phyloP scores from a whole-genome alignment of 2,113 vertebrate species.

The Pseudorasbora parva region DNA sequence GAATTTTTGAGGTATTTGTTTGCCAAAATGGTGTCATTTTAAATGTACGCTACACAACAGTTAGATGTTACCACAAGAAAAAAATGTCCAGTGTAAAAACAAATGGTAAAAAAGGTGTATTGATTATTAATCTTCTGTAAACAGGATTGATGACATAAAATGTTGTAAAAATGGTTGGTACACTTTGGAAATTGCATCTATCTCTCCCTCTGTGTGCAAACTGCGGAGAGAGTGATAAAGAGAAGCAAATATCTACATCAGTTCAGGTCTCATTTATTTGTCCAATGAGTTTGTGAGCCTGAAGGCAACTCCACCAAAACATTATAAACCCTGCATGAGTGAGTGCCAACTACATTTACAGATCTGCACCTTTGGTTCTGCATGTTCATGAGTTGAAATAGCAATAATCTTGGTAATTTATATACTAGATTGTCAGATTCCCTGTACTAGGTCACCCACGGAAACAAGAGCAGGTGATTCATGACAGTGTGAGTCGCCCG shows the following conservation, averaged over 20 bases:
- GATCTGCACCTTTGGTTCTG: not conserved
- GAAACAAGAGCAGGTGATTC: conserved; percentile 13
- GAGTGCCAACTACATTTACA: not conserved
- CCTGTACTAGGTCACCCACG: not conserved
- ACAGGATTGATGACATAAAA: not conserved
- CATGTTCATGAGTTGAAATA: not conserved
- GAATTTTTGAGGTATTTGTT: no score
- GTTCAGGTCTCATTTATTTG: conserved; percentile 9
- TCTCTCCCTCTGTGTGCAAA: not conserved
- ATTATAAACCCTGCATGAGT: not conserved
- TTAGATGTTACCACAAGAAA: not conserved
- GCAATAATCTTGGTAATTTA: not conserved
- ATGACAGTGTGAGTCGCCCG: not conserved
- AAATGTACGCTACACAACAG: not conserved
- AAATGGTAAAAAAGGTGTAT: not conserved
- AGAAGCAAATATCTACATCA: not conserved
- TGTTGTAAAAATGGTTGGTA: not conserved
- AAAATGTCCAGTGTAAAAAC: not conserved
- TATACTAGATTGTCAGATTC: not conserved
- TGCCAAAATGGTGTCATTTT: not conserved
- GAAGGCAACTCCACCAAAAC: conserved; percentile 18
- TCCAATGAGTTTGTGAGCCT: conserved; percentile 5
- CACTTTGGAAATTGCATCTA: not conserved
- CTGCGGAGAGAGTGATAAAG: not conserved
- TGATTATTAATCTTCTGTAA: not conserved